phyloP scores from a whole-genome alignment of 2,888 invertebrate species.

The Punctoribates punctum region DNA sequence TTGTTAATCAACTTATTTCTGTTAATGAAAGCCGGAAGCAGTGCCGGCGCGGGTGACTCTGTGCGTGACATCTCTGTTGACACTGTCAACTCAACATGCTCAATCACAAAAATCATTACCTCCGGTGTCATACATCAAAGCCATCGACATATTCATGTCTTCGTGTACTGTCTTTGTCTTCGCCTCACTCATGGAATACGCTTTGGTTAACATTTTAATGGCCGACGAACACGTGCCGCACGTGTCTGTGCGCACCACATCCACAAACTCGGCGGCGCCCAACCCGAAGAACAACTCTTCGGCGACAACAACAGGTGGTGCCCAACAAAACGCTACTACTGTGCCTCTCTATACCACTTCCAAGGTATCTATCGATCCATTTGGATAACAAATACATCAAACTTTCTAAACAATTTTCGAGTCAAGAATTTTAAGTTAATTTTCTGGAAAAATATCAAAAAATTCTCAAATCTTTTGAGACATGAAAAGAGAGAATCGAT shows the following conservation, averaged over 20 bases:
- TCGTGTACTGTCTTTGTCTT: slow-evolving; percentile 57
- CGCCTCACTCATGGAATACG: slow-evolving; percentile 56
- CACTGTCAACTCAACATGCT: slow-evolving; percentile 84
- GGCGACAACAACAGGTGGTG: neutral
- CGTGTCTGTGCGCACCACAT: neutral
- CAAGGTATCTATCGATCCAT: neutral
- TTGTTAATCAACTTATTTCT: neutral
- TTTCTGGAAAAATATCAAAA: too few species aligned
- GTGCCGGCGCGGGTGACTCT: slow-evolving; percentile 87
- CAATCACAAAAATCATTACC: slow-evolving; percentile 89
- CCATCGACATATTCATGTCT: slow-evolving; percentile 57
- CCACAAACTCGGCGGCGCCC: neutral
- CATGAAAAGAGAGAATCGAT: neutral
- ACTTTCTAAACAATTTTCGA: neutral
- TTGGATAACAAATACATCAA: neutral
- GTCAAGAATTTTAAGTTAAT: too few species aligned
- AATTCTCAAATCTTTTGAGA: too few species aligned
- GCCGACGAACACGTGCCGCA: slow-evolving; percentile 40
- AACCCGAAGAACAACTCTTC: neutral
- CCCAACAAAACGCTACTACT: slow-evolving; percentile 8
- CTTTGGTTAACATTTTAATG: slow-evolving; percentile 55
- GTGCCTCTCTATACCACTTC: neutral
- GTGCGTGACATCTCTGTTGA: slow-evolving; percentile 82
- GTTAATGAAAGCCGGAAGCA: slow-evolving; percentile 68
- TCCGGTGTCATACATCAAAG: slow-evolving; percentile 81